A percentile compares a stretch with the other conserved stretches of the same genome.
phyloP scores from a whole-genome alignment of 2,113 vertebrate genomes.

The Himantopus leucocephalus region DNA sequence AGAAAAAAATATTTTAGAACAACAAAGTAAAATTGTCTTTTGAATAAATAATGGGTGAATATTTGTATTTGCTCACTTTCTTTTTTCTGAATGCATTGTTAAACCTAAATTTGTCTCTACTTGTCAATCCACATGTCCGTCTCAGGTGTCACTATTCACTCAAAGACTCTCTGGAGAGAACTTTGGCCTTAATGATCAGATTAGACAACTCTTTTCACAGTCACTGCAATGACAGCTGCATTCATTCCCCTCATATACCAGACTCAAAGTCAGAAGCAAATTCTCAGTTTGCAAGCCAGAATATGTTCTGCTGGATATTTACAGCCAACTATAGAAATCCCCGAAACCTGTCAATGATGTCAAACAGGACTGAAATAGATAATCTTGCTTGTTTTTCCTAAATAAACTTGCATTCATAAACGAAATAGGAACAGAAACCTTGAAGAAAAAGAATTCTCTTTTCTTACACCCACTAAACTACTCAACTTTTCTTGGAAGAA shows the following conservation, averaged over 20 bases:
- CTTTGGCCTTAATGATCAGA: background rate
- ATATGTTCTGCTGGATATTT: background rate
- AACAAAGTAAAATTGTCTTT: background rate
- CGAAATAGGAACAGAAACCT: background rate
- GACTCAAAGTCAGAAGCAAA: background rate
- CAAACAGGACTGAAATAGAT: conserved; percentile 14
- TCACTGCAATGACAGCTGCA: background rate
- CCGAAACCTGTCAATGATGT: background rate
- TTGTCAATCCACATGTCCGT: background rate
- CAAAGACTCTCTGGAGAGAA: background rate
- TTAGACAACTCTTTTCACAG: background rate
- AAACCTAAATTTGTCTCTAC: background rate
- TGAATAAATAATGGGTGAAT: background rate
- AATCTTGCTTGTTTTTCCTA: background rate
- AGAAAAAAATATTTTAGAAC: background rate
- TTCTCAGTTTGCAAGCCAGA: background rate
- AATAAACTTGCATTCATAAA: background rate
- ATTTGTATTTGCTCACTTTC: background rate
- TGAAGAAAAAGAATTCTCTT: background rate
- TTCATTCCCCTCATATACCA: background rate
- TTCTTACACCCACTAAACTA: background rate
- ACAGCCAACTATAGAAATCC: background rate
- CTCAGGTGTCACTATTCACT: background rate
- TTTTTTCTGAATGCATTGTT: background rate
- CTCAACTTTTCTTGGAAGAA: background rate